Evolutionary conservation across 2,113 vertebrate genomes (phyloP).

Genomic region (Gyps fulvus): DNA sequence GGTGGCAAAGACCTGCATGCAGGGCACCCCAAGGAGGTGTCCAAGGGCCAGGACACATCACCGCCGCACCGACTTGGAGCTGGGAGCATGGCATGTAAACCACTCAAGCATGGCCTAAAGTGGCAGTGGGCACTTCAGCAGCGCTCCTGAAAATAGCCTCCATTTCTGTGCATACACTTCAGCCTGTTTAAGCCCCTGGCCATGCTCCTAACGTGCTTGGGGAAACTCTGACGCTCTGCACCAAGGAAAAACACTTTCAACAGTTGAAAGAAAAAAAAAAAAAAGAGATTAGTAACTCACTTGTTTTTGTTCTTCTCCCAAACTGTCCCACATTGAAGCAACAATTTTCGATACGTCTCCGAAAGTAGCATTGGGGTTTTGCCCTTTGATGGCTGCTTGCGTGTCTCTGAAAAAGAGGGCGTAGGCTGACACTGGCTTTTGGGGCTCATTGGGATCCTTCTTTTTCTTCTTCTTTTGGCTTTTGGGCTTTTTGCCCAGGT

Average conservation of each 20-base stretch:
- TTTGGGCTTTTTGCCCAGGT: conserved; percentile 95
- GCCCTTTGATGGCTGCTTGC: conserved; percentile 96
- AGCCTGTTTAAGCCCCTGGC: background rate
- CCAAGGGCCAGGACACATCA: background rate
- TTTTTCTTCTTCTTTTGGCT: conserved; percentile 99
- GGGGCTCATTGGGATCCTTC: conserved; percentile 98
- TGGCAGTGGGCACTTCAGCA: background rate
- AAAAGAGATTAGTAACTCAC: conserved; percentile 58
- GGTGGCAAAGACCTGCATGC: background rate
- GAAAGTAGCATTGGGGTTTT: conserved; percentile 96
- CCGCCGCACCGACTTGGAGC: accelerated
- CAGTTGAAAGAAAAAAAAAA: background rate
- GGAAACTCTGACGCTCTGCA: background rate
- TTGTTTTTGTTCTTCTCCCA: conserved; percentile 98
- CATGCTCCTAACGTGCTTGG: accelerated
- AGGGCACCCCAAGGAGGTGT: background rate
- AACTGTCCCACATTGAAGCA: conserved; percentile 97
- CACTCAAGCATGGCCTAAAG: background rate
- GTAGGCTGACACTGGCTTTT: conserved; percentile 96
- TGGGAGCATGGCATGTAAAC: accelerated
- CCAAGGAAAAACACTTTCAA: background rate
- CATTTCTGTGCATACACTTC: accelerated
- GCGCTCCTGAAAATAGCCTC: background rate
- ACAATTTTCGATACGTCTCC: conserved; percentile 98
- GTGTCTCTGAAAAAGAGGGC: conserved; percentile 98